Evolutionary conservation across 2,113 vertebrate genomes (phyloP).

Genomic region (Hippopotamus amphibius): DNA sequence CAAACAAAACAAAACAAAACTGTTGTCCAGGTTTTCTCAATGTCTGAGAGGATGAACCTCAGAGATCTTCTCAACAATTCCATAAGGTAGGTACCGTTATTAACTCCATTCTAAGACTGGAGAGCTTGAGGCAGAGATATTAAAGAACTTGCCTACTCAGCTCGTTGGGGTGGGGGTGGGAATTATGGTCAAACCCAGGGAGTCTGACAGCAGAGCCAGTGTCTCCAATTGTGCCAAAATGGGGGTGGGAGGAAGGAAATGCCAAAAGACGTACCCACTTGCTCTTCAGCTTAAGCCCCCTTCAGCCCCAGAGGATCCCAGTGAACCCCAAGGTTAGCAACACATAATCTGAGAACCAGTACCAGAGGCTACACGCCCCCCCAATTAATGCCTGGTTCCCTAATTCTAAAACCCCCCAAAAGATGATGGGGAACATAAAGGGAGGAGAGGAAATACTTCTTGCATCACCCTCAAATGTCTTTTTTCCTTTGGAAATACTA

Average conservation of each 20-base stretch:
- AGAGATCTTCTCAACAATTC: neutral
- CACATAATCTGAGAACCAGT: neutral
- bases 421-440: neutral
- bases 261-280: neutral
- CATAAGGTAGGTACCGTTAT: neutral
- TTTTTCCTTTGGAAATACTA: neutral
- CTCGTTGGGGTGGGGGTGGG: neutral
- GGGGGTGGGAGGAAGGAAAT: rapidly evolving
- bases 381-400: neutral
- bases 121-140: neutral
- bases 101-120: neutral
- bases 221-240: neutral
- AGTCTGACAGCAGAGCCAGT: neutral
- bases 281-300: neutral
- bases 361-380: neutral
- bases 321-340: neutral
- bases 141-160: neutral
- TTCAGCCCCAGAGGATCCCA: neutral
- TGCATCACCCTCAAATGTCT: neutral
- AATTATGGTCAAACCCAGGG: neutral
- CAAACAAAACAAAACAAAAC: neutral
- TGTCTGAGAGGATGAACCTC: neutral
- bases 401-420: slow-evolving; percentile 16
- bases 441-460: neutral
- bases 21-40: neutral